These are phyloP conservation scores for Uria lomvia DNA, from an alignment of 2,113 vertebrate genomes.

Conservation along the genomic window DNA sequence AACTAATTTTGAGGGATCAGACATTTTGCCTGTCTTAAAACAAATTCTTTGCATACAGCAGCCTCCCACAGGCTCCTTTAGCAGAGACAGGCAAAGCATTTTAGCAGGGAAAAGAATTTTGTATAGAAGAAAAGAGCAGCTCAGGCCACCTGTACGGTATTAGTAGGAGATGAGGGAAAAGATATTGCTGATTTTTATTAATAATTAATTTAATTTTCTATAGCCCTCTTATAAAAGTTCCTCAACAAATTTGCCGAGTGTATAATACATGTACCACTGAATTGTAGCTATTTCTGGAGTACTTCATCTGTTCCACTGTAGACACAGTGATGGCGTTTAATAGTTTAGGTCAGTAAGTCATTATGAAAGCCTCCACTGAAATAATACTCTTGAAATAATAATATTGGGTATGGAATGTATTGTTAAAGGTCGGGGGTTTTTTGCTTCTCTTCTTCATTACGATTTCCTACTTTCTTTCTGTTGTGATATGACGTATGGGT, in stretches of 20 bases:
- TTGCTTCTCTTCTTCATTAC: not conserved
- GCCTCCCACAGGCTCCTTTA: conserved; percentile 43
- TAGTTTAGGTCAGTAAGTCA: conserved; percentile 36
- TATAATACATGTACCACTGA: conserved; percentile 2
- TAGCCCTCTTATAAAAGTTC: conserved; percentile 11
- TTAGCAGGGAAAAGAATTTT: conserved; percentile 1
- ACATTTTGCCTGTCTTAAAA: conserved; percentile 51
- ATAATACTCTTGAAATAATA: conserved; percentile 5
- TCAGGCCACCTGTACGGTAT: not conserved
- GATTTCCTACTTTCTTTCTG: not conserved
- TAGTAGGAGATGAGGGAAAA: not conserved
- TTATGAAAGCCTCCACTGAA: conserved; percentile 19
- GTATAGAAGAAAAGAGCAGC: conserved; percentile 6
- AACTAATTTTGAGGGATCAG: conserved; percentile 44
- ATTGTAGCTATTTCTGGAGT: conserved; percentile 36
- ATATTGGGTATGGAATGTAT: not conserved
- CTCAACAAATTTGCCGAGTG: conserved; percentile 23
- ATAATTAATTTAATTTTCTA: conserved; percentile 58
- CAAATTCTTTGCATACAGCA: conserved; percentile 55
- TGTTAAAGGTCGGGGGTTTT: not conserved
- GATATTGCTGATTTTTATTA: conserved; percentile 40
- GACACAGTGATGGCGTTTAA: not conserved
- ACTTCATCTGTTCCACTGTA: not conserved
- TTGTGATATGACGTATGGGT: not conserved
- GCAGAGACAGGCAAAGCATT: conserved; percentile 17